Evolutionary conservation across 2,888 invertebrate genomes (phyloP).

Genomic region (Craniophora ligustri): DNA sequence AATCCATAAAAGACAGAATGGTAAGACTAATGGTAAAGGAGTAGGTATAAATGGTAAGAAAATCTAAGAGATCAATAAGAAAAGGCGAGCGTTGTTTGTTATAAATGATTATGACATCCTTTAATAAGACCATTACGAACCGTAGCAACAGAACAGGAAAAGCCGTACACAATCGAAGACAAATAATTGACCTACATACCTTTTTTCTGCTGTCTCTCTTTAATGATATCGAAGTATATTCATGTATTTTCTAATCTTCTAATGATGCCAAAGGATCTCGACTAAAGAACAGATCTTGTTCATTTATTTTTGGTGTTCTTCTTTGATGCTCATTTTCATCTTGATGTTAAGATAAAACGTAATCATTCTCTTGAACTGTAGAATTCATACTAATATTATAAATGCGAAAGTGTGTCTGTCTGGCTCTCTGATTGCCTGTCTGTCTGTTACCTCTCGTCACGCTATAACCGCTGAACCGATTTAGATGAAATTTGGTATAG

Average conservation of each 20-base stretch:
- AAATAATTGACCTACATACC: slow-evolving; percentile 37
- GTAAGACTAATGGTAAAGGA: too few species aligned
- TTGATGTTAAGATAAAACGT: neutral
- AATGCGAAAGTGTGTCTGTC: too few species aligned
- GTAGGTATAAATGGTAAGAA: neutral
- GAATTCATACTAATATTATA: neutral
- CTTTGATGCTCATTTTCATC: neutral
- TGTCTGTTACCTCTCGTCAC: too few species aligned
- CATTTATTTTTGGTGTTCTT: neutral
- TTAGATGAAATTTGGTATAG: too few species aligned
- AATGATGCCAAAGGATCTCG: slow-evolving; percentile 12
- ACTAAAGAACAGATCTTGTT: neutral
- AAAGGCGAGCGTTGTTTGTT: slow-evolving; percentile 17
- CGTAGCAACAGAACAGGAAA: slow-evolving; percentile 40
- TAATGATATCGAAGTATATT: slow-evolving; percentile 15
- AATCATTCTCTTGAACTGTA: neutral
- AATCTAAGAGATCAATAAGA: neutral
- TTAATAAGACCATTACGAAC: slow-evolving; percentile 26
- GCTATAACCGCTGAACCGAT: too few species aligned
- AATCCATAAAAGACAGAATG: neutral
- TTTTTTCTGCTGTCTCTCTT: neutral
- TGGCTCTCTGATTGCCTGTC: too few species aligned
- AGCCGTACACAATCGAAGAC: slow-evolving; percentile 22
- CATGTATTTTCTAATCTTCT: slow-evolving; percentile 12
- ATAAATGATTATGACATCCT: slow-evolving; percentile 26